Percentiles rank a stretch among this genome's conserved stretches.
These are phyloP conservation scores for Ranitomeya variabilis DNA, from an alignment of 2,113 vertebrate species.

Conservation along the genomic window DNA sequence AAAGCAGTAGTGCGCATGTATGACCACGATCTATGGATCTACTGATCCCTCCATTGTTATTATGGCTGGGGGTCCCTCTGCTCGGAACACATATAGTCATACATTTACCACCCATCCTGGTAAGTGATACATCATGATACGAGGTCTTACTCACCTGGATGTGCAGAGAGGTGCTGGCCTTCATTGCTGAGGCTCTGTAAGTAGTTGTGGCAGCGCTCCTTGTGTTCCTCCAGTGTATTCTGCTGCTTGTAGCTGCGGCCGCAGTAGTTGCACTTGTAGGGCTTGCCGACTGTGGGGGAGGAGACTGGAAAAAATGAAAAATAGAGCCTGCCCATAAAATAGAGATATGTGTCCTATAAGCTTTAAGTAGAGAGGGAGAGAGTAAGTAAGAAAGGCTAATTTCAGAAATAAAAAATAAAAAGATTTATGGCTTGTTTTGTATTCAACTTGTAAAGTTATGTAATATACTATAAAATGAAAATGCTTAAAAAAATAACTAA, in stretches of 20 bases:
- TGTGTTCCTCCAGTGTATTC: conserved; percentile 91
- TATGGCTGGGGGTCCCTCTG: no score
- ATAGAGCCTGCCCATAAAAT: conserved; percentile 44
- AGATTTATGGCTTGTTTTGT: neutral
- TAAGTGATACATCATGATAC: neutral
- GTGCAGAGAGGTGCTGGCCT: conserved; percentile 72
- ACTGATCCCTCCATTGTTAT: no score
- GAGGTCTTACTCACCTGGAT: conserved; percentile 66
- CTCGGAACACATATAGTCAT: no score
- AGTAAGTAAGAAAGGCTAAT: neutral
- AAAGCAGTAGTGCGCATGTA: no score
- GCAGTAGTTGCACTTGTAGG: conserved; percentile 95
- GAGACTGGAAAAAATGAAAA: conserved; percentile 74
- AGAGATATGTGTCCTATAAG: neutral
- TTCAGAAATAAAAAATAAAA: neutral
- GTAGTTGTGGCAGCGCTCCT: conserved; percentile 89
- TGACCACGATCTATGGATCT: no score
- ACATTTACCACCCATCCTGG: no score
- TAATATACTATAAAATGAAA: neutral
- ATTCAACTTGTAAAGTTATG: neutral
- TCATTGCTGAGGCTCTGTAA: conserved; percentile 85
- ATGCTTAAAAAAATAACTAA: neutral
- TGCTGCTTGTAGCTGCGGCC: conserved; percentile 96
- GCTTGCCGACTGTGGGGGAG: conserved; percentile 90
- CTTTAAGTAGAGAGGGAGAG: neutral